Base-by-base conservation (phyloP, 1,140 invertebrate genomes). In the Drosophila melanica region DNA sequence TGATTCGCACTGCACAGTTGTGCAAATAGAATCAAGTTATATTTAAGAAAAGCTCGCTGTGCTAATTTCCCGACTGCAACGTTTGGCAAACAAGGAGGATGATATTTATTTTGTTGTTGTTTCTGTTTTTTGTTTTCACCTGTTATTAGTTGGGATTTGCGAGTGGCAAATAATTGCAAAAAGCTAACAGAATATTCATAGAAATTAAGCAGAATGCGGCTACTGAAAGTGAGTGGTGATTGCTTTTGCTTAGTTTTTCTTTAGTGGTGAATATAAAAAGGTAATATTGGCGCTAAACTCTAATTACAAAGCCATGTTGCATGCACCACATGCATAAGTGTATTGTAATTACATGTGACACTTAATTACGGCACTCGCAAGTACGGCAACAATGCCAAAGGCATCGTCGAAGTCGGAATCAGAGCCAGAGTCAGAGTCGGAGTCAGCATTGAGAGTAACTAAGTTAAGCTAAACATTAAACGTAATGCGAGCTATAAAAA, bases 291-390 rank as follows among this genome's bases (percentile, higher is more conserved):
- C 59, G 81, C 82, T 85, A 79, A 86, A 87, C 75, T 86, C 82
- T 82, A 86, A 87, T 87, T 89, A 89, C 79, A 89, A 82, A 87
- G 79, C 84, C 68, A 76, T 72, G 68, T 76, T 76, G 69, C 71
- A 77, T 77, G 71, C 64, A 63, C 37, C 71, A 75, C 58, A 75
- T 59, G 80, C 81, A 85, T 87, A 87, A 87, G 84, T 87, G 84
- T 87, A 89, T 87, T 87, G 85, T 89, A 87, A 87, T 87, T 87
- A 87, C 84, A 84, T 89, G 84, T 87, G 84, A 87, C 84, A 87
- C 84, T 87, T 87, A 87, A 87, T 87, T 87, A 87, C 82, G 68
- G 68, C 84, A 89, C 75, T 87, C 72, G 2, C 30, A 41, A 77
- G 53, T 55, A 58, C 71, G 73, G 62, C 64, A 78, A 79, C 50